Evolutionary conservation across 2,797 vertebrate genomes (phyloP).

Genomic region (Dicrostonyx torquatus): DNA sequence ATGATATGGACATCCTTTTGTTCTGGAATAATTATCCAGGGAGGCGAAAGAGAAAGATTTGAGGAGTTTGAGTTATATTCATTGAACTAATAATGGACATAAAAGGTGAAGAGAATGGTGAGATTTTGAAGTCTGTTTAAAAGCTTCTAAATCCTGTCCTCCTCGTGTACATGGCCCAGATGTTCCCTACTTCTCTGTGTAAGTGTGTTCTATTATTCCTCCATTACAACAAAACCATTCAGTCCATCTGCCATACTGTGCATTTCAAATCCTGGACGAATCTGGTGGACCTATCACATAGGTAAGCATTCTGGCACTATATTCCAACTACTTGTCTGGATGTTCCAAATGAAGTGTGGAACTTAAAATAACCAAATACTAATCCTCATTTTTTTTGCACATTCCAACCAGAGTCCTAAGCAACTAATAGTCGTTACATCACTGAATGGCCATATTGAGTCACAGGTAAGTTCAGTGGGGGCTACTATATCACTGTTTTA

Average conservation of each 20-base stretch:
- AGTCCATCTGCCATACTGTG: not conserved
- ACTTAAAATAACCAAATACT: conserved; percentile 20
- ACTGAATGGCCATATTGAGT: not conserved
- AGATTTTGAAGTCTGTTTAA: not conserved
- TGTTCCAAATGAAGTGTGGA: not conserved
- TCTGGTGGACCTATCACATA: not conserved
- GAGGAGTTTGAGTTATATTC: not conserved
- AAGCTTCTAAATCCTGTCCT: not conserved
- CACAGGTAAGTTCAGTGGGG: not conserved
- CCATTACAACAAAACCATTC: not conserved
- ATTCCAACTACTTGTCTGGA: not conserved
- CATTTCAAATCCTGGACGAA: not conserved
- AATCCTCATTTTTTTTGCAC: not conserved
- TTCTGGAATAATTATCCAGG: not conserved
- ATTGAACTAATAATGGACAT: not conserved
- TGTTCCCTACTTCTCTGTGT: not conserved
- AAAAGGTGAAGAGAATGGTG: not conserved
- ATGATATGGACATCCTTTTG: not conserved
- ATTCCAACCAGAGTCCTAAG: not conserved
- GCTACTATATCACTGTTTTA: not conserved
- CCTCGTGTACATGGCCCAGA: not conserved
- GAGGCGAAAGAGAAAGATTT: not conserved
- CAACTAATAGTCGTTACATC: not conserved
- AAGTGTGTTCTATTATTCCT: not conserved
- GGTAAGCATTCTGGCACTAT: not conserved